phyloP scores from a whole-genome alignment of 1,140 invertebrate genomes.

The Whitmania pigra region DNA sequence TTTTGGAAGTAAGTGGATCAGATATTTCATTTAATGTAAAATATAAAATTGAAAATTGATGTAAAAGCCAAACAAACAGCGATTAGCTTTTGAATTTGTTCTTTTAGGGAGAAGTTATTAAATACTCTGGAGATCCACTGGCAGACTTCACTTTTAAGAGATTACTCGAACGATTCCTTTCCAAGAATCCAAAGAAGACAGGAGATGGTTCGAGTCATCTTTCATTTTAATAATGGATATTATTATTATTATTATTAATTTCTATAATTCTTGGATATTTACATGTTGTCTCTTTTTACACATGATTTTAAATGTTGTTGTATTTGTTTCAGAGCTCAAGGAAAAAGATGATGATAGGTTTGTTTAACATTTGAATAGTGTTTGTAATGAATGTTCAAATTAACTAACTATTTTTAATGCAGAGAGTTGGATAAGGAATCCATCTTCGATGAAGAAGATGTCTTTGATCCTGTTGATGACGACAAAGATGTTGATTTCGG shows the following conservation, averaged over 20 bases:
- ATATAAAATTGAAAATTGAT: too few species aligned
- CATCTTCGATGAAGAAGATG: slow-evolving; percentile 3
- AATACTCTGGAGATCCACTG: slow-evolving; percentile 79
- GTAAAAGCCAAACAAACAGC: too few species aligned
- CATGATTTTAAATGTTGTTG: too few species aligned
- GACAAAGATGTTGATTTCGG: slow-evolving; percentile 25
- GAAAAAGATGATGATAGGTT: too few species aligned
- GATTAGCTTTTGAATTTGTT: slow-evolving; percentile 10
- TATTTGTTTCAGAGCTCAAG: too few species aligned
- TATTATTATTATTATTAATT: too few species aligned
- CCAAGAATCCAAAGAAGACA: slow-evolving; percentile 72
- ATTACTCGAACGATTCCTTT: slow-evolving; percentile 86
- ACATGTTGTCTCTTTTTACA: too few species aligned
- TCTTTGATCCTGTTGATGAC: slow-evolving; percentile 25
- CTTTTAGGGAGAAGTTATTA: slow-evolving; percentile 46
- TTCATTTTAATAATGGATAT: slow-evolving; percentile 15
- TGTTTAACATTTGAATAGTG: too few species aligned
- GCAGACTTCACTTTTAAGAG: slow-evolving; percentile 75
- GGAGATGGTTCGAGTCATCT: slow-evolving; percentile 30
- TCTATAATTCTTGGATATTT: too few species aligned
- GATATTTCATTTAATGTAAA: too few species aligned
- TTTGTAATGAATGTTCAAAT: not conserved
- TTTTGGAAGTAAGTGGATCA: slow-evolving; percentile 53
- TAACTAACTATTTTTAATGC: slow-evolving; percentile 21
- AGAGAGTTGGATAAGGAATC: not conserved